phyloP scores from a whole-genome alignment of 2,888 invertebrate genomes.

The Hydrotaea diabolus region DNA sequence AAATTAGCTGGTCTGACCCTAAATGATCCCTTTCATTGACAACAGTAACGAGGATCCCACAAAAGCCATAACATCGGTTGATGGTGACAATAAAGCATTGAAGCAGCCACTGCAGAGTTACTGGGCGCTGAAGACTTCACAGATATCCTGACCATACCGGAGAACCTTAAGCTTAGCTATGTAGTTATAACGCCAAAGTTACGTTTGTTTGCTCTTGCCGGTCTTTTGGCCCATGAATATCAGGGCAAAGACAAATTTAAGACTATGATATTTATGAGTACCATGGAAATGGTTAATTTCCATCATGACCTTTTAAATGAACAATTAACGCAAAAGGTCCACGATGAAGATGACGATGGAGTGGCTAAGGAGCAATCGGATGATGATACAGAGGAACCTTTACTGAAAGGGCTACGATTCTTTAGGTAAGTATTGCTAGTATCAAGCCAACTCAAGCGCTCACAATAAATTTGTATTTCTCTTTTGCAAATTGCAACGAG shows the following conservation, averaged over 20 bases:
- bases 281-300: conserved; percentile 96
- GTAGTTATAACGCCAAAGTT: conserved; percentile 93
- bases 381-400: conserved; percentile 72
- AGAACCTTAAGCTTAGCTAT: conserved; percentile 90
- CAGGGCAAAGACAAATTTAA: conserved; percentile 84
- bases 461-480: no score
- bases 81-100: conserved; percentile 74
- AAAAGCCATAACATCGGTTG: conserved; percentile 75
- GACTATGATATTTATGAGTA: conserved; percentile 95
- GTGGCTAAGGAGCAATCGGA: conserved; percentile 69
- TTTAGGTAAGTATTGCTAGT: conserved; percentile 76
- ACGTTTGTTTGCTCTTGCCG: conserved; percentile 90
- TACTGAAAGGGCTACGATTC: conserved; percentile 78
- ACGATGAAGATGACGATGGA: conserved; percentile 79
- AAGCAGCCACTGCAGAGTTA: conserved; percentile 70
- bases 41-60: conserved; percentile 80
- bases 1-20: conserved; percentile 93
- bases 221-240: conserved; percentile 89
- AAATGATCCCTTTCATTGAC: conserved; percentile 89
- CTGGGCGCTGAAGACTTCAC: conserved; percentile 75
- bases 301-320: conserved; percentile 88
- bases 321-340: conserved; percentile 79
- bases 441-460: no score
- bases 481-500: no score
- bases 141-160: conserved; percentile 89